Percentiles rank a stretch among this genome's conserved stretches.
phyloP scores from a whole-genome alignment of 2,113 vertebrate species.

The Chascanopsetta lugubris region DNA sequence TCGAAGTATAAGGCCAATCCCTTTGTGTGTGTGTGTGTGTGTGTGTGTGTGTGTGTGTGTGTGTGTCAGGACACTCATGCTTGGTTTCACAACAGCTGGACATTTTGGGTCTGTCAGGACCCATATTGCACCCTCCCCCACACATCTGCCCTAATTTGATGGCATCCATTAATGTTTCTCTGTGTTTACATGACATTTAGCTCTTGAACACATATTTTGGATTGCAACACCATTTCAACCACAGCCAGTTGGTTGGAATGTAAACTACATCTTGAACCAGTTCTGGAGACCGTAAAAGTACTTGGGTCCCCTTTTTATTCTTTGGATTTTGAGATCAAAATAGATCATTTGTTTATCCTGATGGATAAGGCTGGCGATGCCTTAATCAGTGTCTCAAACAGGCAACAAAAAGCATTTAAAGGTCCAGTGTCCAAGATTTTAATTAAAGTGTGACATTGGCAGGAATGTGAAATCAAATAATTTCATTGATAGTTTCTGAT shows the following conservation, averaged over 20 bases:
- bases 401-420: too few species aligned
- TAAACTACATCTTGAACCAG: background rate
- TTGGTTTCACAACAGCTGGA: conserved; percentile 54
- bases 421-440: too few species aligned
- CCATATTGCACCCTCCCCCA: background rate
- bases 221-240: background rate
- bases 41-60: conserved; percentile 20
- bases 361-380: too few species aligned
- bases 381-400: too few species aligned
- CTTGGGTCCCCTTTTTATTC: background rate
- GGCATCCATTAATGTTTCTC: background rate
- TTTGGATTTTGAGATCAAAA: background rate
- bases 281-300: background rate
- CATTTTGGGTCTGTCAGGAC: conserved; percentile 22
- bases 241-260: background rate
- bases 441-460: too few species aligned
- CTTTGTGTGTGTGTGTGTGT: too few species aligned
- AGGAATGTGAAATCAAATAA: too few species aligned
- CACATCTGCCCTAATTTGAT: background rate
- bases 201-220: background rate
- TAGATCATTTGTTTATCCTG: background rate
- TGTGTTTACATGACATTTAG: background rate
- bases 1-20: background rate
- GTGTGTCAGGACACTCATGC: conserved; percentile 15
- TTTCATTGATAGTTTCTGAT: too few species aligned